Conservation (phyloP, 1,140 invertebrate species). For the Dinoponera quadriceps region DNA sequence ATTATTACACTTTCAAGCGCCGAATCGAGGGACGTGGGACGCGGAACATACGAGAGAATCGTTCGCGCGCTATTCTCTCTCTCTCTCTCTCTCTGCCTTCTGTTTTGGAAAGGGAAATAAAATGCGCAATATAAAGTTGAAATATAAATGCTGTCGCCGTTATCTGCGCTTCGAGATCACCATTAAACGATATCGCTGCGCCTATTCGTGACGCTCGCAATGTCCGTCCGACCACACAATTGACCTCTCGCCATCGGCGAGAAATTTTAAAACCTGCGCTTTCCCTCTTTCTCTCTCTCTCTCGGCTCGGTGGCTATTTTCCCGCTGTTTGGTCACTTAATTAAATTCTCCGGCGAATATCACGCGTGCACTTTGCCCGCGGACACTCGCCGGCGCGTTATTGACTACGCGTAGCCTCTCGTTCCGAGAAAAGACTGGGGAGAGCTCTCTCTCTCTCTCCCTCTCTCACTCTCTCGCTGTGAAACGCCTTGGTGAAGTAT, state of each 20-base stretch:
- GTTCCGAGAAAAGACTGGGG: background rate
- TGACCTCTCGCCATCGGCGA: constrained; percentile 18
- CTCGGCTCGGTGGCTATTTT: constrained; percentile 19
- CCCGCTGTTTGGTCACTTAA: constrained; percentile 49
- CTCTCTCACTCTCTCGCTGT: background rate
- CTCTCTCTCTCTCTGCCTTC: background rate
- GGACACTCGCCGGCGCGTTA: constrained; percentile 32
- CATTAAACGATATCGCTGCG: background rate
- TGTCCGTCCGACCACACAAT: constrained; percentile 22
- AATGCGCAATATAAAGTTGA: background rate
- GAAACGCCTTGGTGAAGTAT: background rate
- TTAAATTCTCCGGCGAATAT: constrained; percentile 57
- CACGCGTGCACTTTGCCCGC: constrained; percentile 32
- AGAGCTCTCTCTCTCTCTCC: too few species aligned
- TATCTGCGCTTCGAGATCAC: background rate
- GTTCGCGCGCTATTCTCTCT: background rate
- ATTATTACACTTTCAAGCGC: background rate
- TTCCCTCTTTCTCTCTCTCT: too few species aligned
- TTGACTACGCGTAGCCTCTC: constrained; percentile 32
- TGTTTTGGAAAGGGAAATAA: background rate
- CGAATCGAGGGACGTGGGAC: background rate
- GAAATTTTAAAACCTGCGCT: constrained; percentile 41
- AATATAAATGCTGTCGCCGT: background rate
- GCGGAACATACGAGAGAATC: background rate
- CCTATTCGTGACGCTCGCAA: background rate